Base-by-base conservation (phyloP, 2,888 invertebrate genomes). In the Cremastinae sp. region DNA sequence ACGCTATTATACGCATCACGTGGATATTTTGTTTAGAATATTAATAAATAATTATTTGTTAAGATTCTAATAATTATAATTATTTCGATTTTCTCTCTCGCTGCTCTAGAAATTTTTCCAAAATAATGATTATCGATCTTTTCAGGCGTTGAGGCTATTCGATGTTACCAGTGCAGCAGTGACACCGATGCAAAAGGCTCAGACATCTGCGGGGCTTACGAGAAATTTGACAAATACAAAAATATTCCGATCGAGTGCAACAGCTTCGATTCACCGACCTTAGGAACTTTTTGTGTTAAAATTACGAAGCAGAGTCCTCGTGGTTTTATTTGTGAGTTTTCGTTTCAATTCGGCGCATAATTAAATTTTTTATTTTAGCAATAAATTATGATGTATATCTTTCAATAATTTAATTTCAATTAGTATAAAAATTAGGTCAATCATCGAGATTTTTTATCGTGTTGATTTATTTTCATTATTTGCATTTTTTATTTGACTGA, bases 211-310 rank as follows among this genome's bases (percentile, higher is more conserved):
- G 98, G 98, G 0, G 96, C 98, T 0, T 97, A 98, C 85, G 93
- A 92, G 79, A 93, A 91, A 81, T 98, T 98, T 87, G 96, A 98
- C 87, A 94, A 92, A 83, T 93, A 94, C 10, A 93, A 94, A 79
- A 96, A 98, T 88, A 96, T 97, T 81, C 94, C 98, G 8, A 94
- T 98, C 1, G 98, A 98, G 85, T 98, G 98, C 89, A 96, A 95
- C 86, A 97, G 96, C 86, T 97, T 97, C 86, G 98, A 98, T 89
- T 97, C 97, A 45, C 93, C 96, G 80, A 96, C 96, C 91, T 98
- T 98, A 18, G 98, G 98, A 5, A 96, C 97, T 1, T 98, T 98
- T 90, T 98, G 98, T 89, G 96, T 98, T 92, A 98, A 98, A 91
- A 92, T 96, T 20, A 95, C 96, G 0, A 96, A 97, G 84, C 98